phyloP scores from a whole-genome alignment of 2,113 vertebrate species.

The Gymnorhina tibicen region DNA sequence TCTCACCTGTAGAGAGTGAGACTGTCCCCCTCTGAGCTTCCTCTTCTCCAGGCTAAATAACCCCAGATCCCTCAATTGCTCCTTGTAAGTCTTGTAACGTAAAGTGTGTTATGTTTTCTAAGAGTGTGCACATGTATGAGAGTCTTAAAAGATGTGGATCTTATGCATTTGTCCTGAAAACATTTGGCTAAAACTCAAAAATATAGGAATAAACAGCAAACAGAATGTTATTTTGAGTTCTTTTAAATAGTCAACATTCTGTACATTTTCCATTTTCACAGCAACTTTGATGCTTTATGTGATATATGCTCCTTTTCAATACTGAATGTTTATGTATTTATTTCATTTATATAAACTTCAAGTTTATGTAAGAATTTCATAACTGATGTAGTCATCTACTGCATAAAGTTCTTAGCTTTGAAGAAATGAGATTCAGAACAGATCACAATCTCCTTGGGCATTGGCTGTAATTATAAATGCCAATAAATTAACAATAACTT shows the following conservation, averaged over 20 bases:
- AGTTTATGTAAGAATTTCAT: not conserved
- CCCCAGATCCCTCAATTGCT: not conserved
- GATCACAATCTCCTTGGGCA: not conserved
- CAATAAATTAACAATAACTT: not conserved
- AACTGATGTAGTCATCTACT: not conserved
- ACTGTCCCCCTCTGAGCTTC: not conserved
- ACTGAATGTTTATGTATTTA: not conserved
- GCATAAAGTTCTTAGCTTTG: not conserved
- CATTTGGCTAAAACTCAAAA: not conserved
- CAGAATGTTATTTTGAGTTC: not conserved
- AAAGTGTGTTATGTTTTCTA: not conserved
- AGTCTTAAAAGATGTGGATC: not conserved
- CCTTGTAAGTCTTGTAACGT: rapidly evolving
- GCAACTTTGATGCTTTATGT: not conserved
- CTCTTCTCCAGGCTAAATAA: not conserved
- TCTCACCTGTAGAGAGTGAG: not conserved
- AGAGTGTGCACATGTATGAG: not conserved
- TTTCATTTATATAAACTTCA: not conserved
- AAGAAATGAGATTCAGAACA: not conserved
- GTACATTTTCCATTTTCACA: not conserved
- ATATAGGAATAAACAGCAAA: not conserved
- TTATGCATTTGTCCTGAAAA: not conserved
- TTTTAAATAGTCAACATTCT: not conserved
- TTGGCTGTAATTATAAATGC: not conserved
- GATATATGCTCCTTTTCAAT: not conserved